Evolutionary conservation across 2,113 vertebrate genomes (phyloP).

Genomic region (Lophura nycthemera): DNA sequence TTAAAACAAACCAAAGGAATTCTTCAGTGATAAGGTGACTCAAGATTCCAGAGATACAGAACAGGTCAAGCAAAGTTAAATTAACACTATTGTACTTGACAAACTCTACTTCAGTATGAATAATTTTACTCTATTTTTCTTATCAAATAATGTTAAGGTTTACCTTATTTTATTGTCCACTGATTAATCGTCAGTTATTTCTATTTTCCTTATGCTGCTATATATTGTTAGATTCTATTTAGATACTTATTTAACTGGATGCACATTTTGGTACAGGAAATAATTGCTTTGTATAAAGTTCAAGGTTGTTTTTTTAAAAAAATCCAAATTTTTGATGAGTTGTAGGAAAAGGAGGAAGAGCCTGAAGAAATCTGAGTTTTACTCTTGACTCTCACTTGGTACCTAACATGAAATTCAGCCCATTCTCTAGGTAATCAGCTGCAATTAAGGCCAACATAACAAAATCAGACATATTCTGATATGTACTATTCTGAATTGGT

Average conservation of each 20-base stretch:
- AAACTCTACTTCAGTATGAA: background rate
- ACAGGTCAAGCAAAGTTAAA: background rate
- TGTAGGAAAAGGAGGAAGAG: background rate
- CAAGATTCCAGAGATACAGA: background rate
- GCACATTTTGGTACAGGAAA: background rate
- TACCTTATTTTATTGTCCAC: background rate
- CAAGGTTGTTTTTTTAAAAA: background rate
- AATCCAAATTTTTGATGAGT: background rate
- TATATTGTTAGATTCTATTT: conserved; percentile 6
- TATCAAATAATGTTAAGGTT: background rate
- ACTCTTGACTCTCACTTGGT: background rate
- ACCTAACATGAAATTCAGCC: background rate
- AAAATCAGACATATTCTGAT: background rate
- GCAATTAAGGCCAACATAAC: background rate
- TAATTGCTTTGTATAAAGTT: background rate
- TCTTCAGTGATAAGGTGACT: background rate
- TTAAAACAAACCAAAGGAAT: background rate
- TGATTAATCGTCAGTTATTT: conserved; percentile 30
- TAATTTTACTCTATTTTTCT: background rate
- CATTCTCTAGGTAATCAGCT: background rate
- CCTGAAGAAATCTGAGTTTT: background rate
- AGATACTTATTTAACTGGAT: background rate
- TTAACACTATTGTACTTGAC: background rate
- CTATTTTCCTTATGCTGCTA: background rate
- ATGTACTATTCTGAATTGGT: background rate